A percentile compares a stretch with the other conserved stretches of the same genome.
These are phyloP conservation scores for Esox masquinongy DNA, from an alignment of 2,797 vertebrate genomes.

Conservation along the genomic window DNA sequence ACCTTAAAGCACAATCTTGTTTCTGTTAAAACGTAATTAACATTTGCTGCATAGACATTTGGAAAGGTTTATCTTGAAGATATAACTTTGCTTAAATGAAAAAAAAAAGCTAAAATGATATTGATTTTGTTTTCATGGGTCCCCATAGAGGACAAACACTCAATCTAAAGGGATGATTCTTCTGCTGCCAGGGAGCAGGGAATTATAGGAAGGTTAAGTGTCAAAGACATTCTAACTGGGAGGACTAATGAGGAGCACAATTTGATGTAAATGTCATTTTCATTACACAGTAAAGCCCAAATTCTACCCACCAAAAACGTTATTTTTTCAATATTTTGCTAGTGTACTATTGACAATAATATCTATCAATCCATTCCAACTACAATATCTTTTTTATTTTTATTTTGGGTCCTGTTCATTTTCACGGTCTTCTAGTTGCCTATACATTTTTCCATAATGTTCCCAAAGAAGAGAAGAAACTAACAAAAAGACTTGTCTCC, in stretches of 20 bases:
- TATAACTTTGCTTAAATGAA: background rate
- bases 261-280: background rate
- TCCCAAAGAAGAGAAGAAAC: conserved; percentile 32
- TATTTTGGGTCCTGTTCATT: conserved; percentile 10
- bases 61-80: background rate
- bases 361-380: background rate
- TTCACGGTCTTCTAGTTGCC: conserved; percentile 27
- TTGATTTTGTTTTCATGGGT: background rate
- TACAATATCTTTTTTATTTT: conserved; percentile 19
- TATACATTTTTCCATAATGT: conserved; percentile 26
- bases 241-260: background rate
- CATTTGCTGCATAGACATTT: background rate
- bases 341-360: conserved; percentile 8
- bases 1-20: background rate
- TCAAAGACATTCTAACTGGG: background rate
- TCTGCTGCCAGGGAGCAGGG: background rate
- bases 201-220: background rate
- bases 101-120: background rate
- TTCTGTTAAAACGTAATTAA: background rate
- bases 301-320: background rate
- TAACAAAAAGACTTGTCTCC: conserved; percentile 38
- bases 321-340: no score
- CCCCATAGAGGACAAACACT: background rate
- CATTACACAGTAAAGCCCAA: background rate
- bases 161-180: background rate